Evolutionary conservation across 2,797 vertebrate genomes (phyloP).

Genomic region (Hemibagrus guttatus): DNA sequence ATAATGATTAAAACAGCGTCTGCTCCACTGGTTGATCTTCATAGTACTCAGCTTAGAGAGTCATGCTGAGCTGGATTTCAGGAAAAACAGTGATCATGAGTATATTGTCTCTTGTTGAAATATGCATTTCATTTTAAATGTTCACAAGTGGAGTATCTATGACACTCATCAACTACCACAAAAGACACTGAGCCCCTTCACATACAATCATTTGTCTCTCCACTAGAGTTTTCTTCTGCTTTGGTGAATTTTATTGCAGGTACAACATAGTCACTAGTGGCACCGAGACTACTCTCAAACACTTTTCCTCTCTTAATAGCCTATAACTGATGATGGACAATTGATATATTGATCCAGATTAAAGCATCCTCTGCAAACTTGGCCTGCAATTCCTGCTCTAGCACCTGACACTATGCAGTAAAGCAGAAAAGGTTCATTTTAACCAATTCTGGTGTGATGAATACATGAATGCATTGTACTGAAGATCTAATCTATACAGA

Average conservation of each 20-base stretch:
- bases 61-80: constrained; percentile 11
- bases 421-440: not conserved
- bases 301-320: not conserved
- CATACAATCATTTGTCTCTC: not conserved
- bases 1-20: constrained; percentile 4
- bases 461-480: not conserved
- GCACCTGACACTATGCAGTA: not conserved
- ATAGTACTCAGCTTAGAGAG: not conserved
- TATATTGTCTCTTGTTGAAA: constrained; percentile 17
- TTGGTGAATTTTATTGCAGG: not conserved
- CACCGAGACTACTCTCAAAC: not conserved
- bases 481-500: not conserved
- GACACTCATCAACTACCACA: not conserved
- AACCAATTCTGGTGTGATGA: not conserved
- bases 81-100: not conserved
- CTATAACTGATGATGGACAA: not conserved
- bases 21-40: not conserved
- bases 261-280: not conserved
- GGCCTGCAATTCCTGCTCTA: not conserved
- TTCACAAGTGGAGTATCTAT: not conserved
- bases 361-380: not conserved
- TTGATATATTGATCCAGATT: not conserved
- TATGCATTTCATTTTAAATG: not conserved
- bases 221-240: not conserved
- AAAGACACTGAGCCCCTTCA: not conserved